Conservation (phyloP, 2,113 vertebrate genomes). For the Nanorana parkeri region DNA sequence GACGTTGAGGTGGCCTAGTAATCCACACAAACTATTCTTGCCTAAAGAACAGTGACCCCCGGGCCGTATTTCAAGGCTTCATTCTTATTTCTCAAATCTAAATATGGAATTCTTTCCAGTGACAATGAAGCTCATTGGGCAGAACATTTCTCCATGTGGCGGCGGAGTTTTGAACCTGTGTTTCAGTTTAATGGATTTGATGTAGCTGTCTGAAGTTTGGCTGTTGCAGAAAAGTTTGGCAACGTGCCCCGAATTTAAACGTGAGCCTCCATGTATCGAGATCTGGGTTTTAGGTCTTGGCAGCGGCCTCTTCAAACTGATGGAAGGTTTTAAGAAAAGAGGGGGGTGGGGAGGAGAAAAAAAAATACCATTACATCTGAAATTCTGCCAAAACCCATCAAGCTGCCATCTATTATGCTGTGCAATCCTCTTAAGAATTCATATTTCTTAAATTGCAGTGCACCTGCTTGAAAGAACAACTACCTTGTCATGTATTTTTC, state of each 20-base stretch:
- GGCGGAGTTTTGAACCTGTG: too few species aligned
- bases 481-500: constrained; percentile 62
- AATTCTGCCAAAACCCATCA: constrained; percentile 71
- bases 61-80: too few species aligned
- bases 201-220: constrained; percentile 76
- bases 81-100: constrained; percentile 58
- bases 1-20: too few species aligned
- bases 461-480: constrained; percentile 73
- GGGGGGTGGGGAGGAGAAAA: background rate
- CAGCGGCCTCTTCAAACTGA: constrained; percentile 71
- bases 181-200: constrained; percentile 72
- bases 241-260: constrained; percentile 62
- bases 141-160: constrained; percentile 59
- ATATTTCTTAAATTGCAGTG: constrained; percentile 62
- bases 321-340: constrained; percentile 72
- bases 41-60: too few species aligned
- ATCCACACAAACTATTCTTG: too few species aligned
- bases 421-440: constrained; percentile 68
- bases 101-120: constrained; percentile 68
- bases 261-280: constrained; percentile 68
- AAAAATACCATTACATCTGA: constrained; percentile 72
- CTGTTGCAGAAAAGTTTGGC: constrained; percentile 71
- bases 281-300: constrained; percentile 75
- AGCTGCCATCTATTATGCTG: constrained; percentile 70
- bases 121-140: constrained; percentile 68